Evolutionary conservation across 2,888 invertebrate species (phyloP).

Genomic region (Heliconius hortense): DNA sequence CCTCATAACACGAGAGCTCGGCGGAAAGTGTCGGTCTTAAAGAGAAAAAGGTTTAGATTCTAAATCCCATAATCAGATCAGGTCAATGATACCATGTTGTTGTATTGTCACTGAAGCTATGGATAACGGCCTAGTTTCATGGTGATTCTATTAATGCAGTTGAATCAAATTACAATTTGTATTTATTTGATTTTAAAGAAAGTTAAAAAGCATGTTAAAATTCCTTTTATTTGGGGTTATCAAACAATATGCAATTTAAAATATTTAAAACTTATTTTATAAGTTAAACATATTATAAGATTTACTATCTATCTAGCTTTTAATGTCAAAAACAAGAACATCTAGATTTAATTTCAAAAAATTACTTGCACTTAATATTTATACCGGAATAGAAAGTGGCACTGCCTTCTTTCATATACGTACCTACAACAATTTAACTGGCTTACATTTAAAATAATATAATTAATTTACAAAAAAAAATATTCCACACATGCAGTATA

Average conservation of each 20-base stretch:
- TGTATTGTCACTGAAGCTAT: too few relatives aligned
- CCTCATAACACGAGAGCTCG: too few relatives aligned
- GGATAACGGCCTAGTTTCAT: too few relatives aligned
- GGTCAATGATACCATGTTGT: too few relatives aligned
- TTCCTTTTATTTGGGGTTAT: neutral
- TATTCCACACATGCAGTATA: neutral
- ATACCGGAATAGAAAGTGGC: conserved; percentile 18
- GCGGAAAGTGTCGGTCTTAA: too few relatives aligned
- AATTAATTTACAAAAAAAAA: neutral
- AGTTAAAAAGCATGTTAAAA: too few relatives aligned
- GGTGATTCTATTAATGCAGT: too few relatives aligned
- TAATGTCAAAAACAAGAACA: neutral
- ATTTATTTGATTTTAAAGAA: too few relatives aligned
- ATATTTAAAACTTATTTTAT: neutral
- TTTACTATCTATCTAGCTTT: neutral
- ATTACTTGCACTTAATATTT: conserved; percentile 1
- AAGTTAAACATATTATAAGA: neutral
- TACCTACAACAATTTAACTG: conserved; percentile 11
- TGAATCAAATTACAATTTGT: too few relatives aligned
- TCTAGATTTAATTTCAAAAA: conserved; percentile 2
- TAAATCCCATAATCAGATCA: too few relatives aligned
- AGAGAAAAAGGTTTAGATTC: too few relatives aligned
- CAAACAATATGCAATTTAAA: neutral
- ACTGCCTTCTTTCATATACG: conserved; percentile 8
- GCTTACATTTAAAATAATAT: conserved; percentile 1